Evolutionary conservation across 2,888 invertebrate species (phyloP).

Genomic region (Eumacrocentrus americanus): DNA sequence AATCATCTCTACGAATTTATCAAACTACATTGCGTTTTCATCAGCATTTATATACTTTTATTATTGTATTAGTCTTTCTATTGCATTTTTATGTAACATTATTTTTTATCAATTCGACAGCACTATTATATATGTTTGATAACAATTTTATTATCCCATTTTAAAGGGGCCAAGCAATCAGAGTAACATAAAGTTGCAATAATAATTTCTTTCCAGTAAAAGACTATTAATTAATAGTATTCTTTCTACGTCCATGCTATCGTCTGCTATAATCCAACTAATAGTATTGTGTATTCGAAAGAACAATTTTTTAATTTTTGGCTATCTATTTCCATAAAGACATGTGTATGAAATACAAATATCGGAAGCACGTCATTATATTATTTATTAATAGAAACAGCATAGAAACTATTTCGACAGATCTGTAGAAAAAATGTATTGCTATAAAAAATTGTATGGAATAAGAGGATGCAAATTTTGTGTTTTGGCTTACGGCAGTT

Average conservation of each 20-base stretch:
- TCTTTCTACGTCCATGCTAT: not conserved
- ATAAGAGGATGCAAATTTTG: constrained; percentile 2
- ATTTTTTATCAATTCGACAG: constrained; percentile 7
- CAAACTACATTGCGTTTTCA: not conserved
- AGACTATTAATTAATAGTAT: not conserved
- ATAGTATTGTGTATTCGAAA: constrained; percentile 8
- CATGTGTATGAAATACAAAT: constrained; percentile 6
- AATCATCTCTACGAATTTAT: no score
- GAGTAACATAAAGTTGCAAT: not conserved
- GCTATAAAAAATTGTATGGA: constrained; percentile 10
- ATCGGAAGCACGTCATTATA: not conserved
- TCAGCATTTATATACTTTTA: not conserved
- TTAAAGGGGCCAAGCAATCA: constrained; percentile 21
- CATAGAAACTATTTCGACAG: not conserved
- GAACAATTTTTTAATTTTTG: constrained; percentile 4
- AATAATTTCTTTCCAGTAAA: not conserved
- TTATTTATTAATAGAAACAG: constrained; percentile 13
- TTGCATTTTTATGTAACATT: constrained; percentile 12
- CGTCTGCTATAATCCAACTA: not conserved
- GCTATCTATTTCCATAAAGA: constrained; percentile 9
- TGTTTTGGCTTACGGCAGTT: constrained; percentile 9
- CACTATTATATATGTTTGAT: constrained; percentile 7
- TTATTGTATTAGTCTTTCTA: constrained; percentile 2
- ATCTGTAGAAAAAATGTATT: constrained; percentile 10
- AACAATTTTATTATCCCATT: constrained; percentile 20